Percentiles rank a stretch among this genome's conserved stretches.
These are phyloP conservation scores for Parnassius glacialis DNA, from an alignment of 2,888 invertebrate genomes.

Conservation along the genomic window DNA sequence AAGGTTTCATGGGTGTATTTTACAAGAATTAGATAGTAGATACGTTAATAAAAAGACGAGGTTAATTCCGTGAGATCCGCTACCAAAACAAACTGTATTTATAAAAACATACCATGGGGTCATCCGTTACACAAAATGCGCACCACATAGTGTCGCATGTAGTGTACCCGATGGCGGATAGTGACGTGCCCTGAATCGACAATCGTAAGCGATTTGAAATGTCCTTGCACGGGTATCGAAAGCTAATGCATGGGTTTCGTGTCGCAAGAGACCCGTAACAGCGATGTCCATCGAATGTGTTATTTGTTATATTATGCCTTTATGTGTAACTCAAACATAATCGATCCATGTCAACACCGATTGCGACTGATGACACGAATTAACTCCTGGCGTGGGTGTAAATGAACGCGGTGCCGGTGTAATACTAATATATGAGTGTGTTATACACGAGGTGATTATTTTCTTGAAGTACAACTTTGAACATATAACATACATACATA, in stretches of 20 bases:
- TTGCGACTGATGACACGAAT: conserved; percentile 31
- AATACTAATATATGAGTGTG: background rate
- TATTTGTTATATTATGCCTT: conserved; percentile 34
- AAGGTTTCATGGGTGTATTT: too few relatives aligned
- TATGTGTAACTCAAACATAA: conserved; percentile 38
- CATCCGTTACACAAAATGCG: conserved; percentile 37
- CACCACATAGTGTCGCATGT: conserved; percentile 40
- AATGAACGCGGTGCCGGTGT: conserved; percentile 1
- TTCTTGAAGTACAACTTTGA: too few relatives aligned
- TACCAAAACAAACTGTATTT: conserved; percentile 10
- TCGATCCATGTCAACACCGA: conserved; percentile 37
- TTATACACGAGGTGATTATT: too few relatives aligned
- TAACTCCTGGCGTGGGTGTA: conserved; percentile 5
- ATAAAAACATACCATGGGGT: conserved; percentile 10
- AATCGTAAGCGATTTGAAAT: conserved; percentile 37
- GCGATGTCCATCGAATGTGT: conserved; percentile 55
- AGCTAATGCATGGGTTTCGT: conserved; percentile 55
- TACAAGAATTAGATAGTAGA: too few relatives aligned
- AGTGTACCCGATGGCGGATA: conserved; percentile 34
- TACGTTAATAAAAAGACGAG: too few relatives aligned
- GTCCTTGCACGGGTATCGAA: conserved; percentile 66
- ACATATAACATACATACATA: too few relatives aligned
- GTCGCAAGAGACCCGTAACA: conserved; percentile 65
- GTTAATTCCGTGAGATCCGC: too few relatives aligned
- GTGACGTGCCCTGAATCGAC: conserved; percentile 46